Percentiles rank a stretch among this genome's conserved stretches.
These are phyloP conservation scores for Cherax quadricarinatus DNA, from an alignment of 1,140 invertebrate species.

Conservation along the genomic window DNA sequence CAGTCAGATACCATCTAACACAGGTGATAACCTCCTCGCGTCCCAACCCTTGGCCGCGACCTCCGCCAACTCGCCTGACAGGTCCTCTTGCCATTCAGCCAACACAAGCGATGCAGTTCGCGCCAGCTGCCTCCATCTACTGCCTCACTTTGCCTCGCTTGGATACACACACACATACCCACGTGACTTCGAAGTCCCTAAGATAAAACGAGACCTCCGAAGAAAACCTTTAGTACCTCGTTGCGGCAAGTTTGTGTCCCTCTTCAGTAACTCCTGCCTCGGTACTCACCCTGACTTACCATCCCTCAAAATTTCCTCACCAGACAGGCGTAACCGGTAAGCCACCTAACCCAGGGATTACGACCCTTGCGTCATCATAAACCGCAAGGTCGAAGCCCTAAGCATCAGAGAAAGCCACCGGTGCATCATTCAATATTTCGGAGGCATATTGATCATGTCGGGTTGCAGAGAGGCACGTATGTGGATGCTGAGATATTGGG, in stretches of 20 bases:
- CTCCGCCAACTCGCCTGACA: slow-evolving; percentile 16
- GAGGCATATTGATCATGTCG: slow-evolving; percentile 60
- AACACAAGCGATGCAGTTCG: too few relatives aligned
- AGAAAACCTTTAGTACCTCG: slow-evolving; percentile 32
- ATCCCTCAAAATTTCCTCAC: slow-evolving; percentile 7
- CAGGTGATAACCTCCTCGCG: slow-evolving; percentile 49
- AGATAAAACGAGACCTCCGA: background rate
- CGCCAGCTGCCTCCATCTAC: background rate
- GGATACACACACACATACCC: too few relatives aligned
- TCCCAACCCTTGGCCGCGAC: slow-evolving; percentile 38
- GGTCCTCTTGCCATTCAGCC: too few relatives aligned
- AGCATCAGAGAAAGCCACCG: background rate
- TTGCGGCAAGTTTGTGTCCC: slow-evolving; percentile 25
- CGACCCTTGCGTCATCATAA: background rate
- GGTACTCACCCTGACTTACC: slow-evolving; percentile 40
- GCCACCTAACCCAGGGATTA: background rate
- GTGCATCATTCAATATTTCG: slow-evolving; percentile 2
- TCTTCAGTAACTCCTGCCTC: slow-evolving; percentile 41
- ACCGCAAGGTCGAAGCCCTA: background rate
- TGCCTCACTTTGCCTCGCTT: background rate
- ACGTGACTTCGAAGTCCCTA: too few relatives aligned
- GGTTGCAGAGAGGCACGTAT: slow-evolving; percentile 42
- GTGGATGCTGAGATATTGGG: background rate
- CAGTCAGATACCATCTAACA: slow-evolving; percentile 57
- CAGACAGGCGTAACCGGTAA: slow-evolving; percentile 32